Base-by-base conservation (phyloP, 2,797 vertebrate genomes). In the Philypnodon macrostomus region DNA sequence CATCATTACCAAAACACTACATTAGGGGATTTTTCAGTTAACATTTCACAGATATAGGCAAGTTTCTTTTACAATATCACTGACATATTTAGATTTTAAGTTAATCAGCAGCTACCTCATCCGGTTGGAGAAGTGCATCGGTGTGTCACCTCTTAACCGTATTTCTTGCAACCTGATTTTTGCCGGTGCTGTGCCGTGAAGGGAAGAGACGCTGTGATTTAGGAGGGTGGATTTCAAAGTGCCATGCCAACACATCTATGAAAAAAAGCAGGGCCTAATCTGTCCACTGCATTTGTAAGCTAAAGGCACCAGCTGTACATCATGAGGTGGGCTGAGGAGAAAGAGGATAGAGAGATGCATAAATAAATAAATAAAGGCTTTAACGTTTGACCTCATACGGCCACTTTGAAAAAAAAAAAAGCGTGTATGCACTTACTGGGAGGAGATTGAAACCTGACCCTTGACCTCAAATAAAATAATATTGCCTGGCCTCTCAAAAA, bases 181-280 rank as follows among this genome's bases (percentile, higher is more conserved):
- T 67, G 63, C 41, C 36, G 61, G 60, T 45, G 37, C 38, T 27
- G 47, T 45, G 53, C 30, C 35, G 47, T n/a, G 15, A 15, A 26
- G 36, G 12, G 46, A 4, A 40, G 23, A 5, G 52, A 9, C 12
- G 16, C 12, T 11, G 34, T 17, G 40, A 17, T 44, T 30, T 27
- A 18, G 26, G 40, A n/a, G 65, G 35, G 58, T 74, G 69, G 54
- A 64, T 78, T 79, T 81, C 64, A 83, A 84, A 86, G 77, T 80
- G 83, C 85, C 48, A 77, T 63, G 55, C 75, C 78, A 77, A 86
- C 84, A 86, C 73, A 84, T 87, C 75, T 75, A 63, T 73, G 70
- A 65, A 80, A 82, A 83, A 83, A 81, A 83, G 73, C 69, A 65
- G 65, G 40, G 70, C 81, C 81, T 88, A 86, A 88, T 88, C 85